A percentile compares a stretch with the other conserved stretches of the same genome.
Evolutionary conservation across 2,888 invertebrate genomes (phyloP).

Genomic region (Scaptomyza polygonia): DNA sequence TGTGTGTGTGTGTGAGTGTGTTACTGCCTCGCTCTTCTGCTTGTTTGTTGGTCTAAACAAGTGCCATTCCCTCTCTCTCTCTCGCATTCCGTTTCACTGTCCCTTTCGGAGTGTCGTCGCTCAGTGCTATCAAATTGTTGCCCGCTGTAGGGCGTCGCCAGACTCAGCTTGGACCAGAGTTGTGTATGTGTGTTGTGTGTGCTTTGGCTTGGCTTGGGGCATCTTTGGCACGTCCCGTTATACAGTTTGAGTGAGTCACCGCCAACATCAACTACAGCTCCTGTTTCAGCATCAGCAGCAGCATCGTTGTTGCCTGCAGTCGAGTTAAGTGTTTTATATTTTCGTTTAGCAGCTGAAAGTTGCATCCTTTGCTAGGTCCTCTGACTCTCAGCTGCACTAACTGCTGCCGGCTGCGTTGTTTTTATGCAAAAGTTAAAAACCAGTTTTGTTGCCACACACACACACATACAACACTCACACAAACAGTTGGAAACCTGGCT

Average conservation of each 20-base stretch:
- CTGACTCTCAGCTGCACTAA: slow-evolving; percentile 45
- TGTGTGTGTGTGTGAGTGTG: not conserved
- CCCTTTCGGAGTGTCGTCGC: slow-evolving; percentile 32
- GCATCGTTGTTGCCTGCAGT: slow-evolving; percentile 33
- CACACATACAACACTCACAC: slow-evolving; percentile 16
- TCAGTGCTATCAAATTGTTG: slow-evolving; percentile 63
- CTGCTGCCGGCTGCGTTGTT: slow-evolving; percentile 71
- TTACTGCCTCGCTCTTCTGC: slow-evolving; percentile 19
- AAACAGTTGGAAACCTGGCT: slow-evolving; percentile 19
- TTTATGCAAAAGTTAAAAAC: slow-evolving; percentile 78
- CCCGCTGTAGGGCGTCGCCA: slow-evolving; percentile 44
- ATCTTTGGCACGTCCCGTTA: slow-evolving; percentile 42
- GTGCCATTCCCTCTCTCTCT: not conserved
- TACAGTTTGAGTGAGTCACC: slow-evolving; percentile 48
- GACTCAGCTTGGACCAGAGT: slow-evolving; percentile 27
- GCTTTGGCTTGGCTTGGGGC: slow-evolving; percentile 40
- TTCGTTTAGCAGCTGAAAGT: slow-evolving; percentile 80
- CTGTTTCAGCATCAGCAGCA: slow-evolving; percentile 8
- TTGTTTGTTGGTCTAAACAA: slow-evolving; percentile 58
- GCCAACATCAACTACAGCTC: slow-evolving; percentile 17
- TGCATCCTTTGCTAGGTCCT: slow-evolving; percentile 64
- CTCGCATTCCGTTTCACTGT: not conserved
- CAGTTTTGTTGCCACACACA: slow-evolving; percentile 52
- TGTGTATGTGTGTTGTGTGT: slow-evolving; percentile 21
- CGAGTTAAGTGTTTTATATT: slow-evolving; percentile 80